Conservation (phyloP, 2,797 vertebrate genomes). For the Bucorvus abyssinicus region DNA sequence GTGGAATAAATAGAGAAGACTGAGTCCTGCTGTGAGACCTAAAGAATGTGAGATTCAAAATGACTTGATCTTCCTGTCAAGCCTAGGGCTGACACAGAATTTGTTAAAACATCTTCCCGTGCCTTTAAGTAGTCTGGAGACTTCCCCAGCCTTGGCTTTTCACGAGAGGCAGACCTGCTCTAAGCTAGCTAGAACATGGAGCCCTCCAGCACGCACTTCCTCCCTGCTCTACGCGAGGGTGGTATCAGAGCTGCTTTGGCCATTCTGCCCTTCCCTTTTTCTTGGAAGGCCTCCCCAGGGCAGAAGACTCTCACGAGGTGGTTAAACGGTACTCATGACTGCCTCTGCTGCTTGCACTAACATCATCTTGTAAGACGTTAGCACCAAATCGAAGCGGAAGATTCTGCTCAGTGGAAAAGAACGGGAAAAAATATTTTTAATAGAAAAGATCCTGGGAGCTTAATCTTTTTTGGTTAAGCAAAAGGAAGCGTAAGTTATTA, state of each 20-base stretch:
- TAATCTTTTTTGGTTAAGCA: constrained; percentile 15
- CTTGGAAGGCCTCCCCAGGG: not conserved
- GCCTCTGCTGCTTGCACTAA: not conserved
- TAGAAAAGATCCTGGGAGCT: not conserved
- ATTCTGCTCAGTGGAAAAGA: not conserved
- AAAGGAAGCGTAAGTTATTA: constrained; percentile 49
- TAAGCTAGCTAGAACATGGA: not conserved
- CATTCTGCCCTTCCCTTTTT: not conserved
- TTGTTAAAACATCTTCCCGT: not conserved
- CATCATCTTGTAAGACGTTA: not conserved
- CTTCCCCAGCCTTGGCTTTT: not conserved
- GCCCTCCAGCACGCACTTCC: not conserved
- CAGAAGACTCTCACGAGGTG: not conserved
- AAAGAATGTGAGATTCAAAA: not conserved
- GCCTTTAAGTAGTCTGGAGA: not conserved
- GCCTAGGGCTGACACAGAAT: not conserved
- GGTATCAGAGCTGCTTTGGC: not conserved
- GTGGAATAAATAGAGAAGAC: not conserved
- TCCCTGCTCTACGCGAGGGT: not conserved
- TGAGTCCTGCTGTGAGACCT: not conserved
- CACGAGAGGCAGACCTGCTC: not conserved
- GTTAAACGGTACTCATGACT: not conserved
- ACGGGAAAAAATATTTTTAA: not conserved
- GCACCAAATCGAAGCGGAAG: not conserved
- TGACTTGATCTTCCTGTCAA: not conserved